phyloP scores from a whole-genome alignment of 2,113 vertebrate species.

The Lepus timidus region DNA sequence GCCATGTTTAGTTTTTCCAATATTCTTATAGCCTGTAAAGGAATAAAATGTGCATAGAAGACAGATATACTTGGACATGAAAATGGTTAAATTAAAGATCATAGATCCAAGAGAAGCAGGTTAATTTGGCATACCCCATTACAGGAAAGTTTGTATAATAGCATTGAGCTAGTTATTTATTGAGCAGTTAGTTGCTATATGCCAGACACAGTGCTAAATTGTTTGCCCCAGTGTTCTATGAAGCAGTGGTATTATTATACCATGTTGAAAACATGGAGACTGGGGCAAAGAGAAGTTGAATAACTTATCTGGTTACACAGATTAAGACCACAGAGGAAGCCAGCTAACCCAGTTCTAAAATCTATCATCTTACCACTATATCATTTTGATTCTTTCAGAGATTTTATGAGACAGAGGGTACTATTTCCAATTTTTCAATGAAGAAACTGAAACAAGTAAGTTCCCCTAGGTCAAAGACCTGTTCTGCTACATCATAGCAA shows the following conservation, averaged over 20 bases:
- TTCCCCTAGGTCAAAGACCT: background rate
- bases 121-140: background rate
- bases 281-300: background rate
- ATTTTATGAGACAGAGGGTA: background rate
- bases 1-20: background rate
- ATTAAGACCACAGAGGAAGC: background rate
- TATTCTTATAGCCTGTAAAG: background rate
- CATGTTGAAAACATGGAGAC: background rate
- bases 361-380: background rate
- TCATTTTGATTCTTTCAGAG: background rate
- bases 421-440: background rate
- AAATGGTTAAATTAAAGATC: background rate
- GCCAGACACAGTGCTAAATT: background rate
- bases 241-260: background rate
- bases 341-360: background rate
- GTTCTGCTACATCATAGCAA: no score
- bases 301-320: background rate
- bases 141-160: background rate
- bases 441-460: background rate
- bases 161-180: background rate
- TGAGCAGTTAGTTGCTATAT: background rate
- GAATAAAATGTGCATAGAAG: background rate
- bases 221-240: background rate
- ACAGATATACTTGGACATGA: background rate
- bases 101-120: background rate